Percentiles rank a stretch among this genome's conserved stretches.
These are phyloP conservation scores for Camponotus pennsylvanicus DNA, from an alignment of 1,140 invertebrate genomes.

Conservation along the genomic window DNA sequence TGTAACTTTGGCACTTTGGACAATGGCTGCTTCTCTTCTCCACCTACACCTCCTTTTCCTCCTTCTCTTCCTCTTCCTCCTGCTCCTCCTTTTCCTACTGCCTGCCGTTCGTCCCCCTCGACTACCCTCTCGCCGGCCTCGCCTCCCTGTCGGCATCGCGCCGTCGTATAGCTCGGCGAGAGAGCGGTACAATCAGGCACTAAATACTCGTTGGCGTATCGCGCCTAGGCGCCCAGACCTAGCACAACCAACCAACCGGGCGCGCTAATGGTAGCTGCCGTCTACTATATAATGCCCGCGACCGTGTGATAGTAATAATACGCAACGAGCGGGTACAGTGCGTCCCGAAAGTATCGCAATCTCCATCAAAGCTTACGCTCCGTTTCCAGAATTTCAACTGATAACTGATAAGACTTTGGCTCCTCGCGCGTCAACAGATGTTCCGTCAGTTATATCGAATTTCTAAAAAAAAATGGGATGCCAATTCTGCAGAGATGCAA, in stretches of 20 bases:
- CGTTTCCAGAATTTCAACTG: neutral
- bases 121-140: neutral
- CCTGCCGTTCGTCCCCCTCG: neutral
- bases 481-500: too few species aligned
- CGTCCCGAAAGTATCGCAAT: constrained; percentile 40
- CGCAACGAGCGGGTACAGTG: constrained; percentile 56
- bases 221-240: constrained; percentile 55
- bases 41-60: constrained; percentile 36
- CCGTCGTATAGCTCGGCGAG: constrained; percentile 36
- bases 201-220: constrained; percentile 72
- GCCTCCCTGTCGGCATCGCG: constrained; percentile 11
- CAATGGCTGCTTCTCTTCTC: constrained; percentile 76
- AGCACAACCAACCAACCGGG: constrained; percentile 45
- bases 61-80: constrained; percentile 21
- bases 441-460: too few species aligned
- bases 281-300: constrained; percentile 61
- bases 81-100: neutral
- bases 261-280: constrained; percentile 60
- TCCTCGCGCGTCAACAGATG: neutral
- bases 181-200: constrained; percentile 62
- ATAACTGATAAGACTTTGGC: neutral
- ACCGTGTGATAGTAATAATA: constrained; percentile 63
- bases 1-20: constrained; percentile 80
- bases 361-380: neutral
- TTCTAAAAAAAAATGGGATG: too few species aligned